These are phyloP conservation scores for Cremastinae sp. DNA, from an alignment of 2,888 invertebrate species.

Conservation along the genomic window DNA sequence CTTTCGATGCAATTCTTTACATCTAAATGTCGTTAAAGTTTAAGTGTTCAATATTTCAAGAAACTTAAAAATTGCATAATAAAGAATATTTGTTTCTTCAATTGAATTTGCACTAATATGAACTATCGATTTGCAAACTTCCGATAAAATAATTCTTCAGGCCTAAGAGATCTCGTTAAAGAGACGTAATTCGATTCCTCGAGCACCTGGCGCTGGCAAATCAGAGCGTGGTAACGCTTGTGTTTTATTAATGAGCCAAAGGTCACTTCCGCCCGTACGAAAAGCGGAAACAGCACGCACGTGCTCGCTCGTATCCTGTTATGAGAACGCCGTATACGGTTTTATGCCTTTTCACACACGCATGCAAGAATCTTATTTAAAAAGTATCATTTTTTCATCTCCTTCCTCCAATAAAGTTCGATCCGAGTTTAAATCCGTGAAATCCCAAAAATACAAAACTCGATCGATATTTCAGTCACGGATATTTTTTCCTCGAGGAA, in stretches of 20 bases:
- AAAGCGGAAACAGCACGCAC: conserved; percentile 71
- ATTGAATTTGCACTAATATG: too few species aligned
- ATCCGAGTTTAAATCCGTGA: not conserved
- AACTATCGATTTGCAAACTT: too few species aligned
- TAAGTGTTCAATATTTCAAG: too few species aligned
- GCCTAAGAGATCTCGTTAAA: conserved; percentile 10
- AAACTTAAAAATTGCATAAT: too few species aligned
- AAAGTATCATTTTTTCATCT: not conserved
- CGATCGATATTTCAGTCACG: not conserved
- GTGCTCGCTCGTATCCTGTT: conserved; percentile 73
- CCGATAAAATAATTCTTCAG: not conserved
- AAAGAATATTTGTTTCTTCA: too few species aligned
- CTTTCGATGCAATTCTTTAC: too few species aligned
- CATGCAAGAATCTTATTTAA: conserved; percentile 1
- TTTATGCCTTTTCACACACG: conserved; percentile 9
- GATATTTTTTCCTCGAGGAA: too few species aligned
- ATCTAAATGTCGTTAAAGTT: too few species aligned
- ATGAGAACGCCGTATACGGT: conserved; percentile 24
- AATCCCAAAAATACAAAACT: not conserved
- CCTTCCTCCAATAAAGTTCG: not conserved
- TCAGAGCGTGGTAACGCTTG: conserved; percentile 47
- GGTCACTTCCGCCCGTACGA: conserved; percentile 72
- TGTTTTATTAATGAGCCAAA: conserved; percentile 70
- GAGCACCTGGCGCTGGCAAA: conserved; percentile 49
- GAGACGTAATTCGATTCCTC: conserved; percentile 32